These are phyloP conservation scores for Lasioglossum lativentre DNA, from an alignment of 2,888 invertebrate genomes.

Conservation along the genomic window DNA sequence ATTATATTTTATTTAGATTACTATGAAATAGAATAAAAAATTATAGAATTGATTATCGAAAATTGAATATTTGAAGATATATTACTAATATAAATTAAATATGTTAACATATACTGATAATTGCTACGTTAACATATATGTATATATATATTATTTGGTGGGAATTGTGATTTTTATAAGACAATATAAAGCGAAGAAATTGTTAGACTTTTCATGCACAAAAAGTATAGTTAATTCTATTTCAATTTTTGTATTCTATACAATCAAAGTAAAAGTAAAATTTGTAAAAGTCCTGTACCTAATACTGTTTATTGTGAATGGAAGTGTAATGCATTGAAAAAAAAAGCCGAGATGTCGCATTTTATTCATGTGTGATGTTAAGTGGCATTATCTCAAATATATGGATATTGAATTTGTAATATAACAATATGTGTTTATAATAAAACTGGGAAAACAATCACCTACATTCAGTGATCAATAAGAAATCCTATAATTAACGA, in stretches of 20 bases:
- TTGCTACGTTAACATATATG: background rate
- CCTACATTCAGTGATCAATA: background rate
- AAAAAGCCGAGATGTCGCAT: background rate
- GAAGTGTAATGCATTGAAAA: conserved; percentile 10
- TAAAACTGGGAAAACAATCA: conserved; percentile 17
- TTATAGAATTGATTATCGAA: background rate
- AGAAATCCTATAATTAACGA: background rate
- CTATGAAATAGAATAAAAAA: conserved; percentile 4
- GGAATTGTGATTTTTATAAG: conserved; percentile 1
- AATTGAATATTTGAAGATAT: background rate
- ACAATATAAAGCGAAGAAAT: conserved; percentile 2
- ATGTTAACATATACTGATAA: background rate
- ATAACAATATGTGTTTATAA: conserved; percentile 33
- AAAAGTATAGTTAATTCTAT: conserved; percentile 1
- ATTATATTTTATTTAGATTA: background rate
- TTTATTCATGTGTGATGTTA: background rate
- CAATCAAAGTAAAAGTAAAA: background rate
- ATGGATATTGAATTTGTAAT: conserved; percentile 45
- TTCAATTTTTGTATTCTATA: background rate
- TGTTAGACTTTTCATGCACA: background rate
- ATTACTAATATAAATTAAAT: background rate
- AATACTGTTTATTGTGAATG: background rate
- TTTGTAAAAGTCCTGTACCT: background rate
- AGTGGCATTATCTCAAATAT: background rate
- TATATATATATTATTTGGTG: background rate